phyloP scores from a whole-genome alignment of 2,113 vertebrate genomes.

The Hippocampus mohnikei region DNA sequence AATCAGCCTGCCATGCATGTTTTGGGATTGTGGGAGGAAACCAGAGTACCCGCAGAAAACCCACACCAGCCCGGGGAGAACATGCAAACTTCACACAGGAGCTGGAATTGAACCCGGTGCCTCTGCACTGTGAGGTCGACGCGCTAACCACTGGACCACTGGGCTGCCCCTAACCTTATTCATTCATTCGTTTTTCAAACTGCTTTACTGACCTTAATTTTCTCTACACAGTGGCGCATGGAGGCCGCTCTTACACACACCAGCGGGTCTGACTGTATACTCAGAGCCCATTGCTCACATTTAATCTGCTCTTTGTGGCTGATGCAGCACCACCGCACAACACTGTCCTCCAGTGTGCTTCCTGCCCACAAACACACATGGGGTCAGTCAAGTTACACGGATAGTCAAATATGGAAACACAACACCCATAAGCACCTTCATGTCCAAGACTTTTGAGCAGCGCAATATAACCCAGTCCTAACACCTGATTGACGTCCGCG shows the following conservation, averaged over 20 bases:
- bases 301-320: constrained; percentile 82
- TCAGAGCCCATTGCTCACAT: constrained; percentile 87
- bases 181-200: too few relatives aligned
- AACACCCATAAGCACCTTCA: constrained; percentile 73
- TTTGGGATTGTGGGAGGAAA: too few relatives aligned
- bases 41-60: too few relatives aligned
- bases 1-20: too few relatives aligned
- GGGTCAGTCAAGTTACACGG: not conserved
- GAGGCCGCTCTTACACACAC: constrained; percentile 81
- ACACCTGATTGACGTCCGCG: constrained; percentile 77
- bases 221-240: constrained; percentile 81
- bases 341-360: constrained; percentile 84
- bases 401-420: not conserved
- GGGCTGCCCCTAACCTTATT: too few relatives aligned
- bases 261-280: constrained; percentile 78
- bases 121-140: too few relatives aligned
- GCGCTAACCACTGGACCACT: too few relatives aligned
- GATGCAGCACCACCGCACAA: constrained; percentile 90
- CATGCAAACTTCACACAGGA: too few relatives aligned
- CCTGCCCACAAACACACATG: constrained; percentile 63
- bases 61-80: too few relatives aligned
- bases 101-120: too few relatives aligned
- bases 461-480: constrained; percentile 84
- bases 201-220: constrained; percentile 78
- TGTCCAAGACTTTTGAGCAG: constrained; percentile 86